Evolutionary conservation across 2,888 invertebrate species (phyloP), one percentile per base, ranked within the genome.

Genomic region (Napeogenes sylphis): DNA sequence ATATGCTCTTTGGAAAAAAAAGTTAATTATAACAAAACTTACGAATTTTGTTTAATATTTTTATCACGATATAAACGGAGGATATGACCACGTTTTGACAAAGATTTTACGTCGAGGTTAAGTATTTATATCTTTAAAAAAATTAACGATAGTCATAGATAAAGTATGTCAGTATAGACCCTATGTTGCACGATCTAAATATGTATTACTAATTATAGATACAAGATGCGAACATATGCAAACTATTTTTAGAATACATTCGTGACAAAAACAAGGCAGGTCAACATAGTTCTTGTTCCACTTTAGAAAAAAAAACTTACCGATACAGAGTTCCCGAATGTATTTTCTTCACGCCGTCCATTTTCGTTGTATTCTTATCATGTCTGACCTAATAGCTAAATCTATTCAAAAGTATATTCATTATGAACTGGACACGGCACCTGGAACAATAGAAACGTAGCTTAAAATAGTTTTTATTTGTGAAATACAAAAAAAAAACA

Each of bases 321-420:
- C 90, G 88, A 79, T 90, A 90, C 79, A 90, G 79, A 70, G 90
- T 87, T 71, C 89, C 90, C 71, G 90, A 87, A 72, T 90, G 90
- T 84, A 90, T 90, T 87, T 90, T 90, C 85, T 90, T 90, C 81
- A 90, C 90, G 77, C 90, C 83, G 79, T 90, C 90, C 90, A 90
- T 90, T 73, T 75, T 66, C 72, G 82, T 73, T 77, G 78, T 82
- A 66, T 79, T 68, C 73, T 85, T 85, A 84, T 83, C 90, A 89
- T 90, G 75, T 85, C 88, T 82, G 76, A 71, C 76, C 79, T 84
- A 85, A 80, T 83, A 78, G 75, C 71, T 70, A 70, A 71, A 74
- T 77, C 78, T 75, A 79, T 76, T 77, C 74, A 77, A 76, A 75
- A 73, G 71, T 78, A 83, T 80, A 78, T 80, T 75, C 88, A 87